Evolutionary conservation across 2,888 invertebrate genomes (phyloP).

Genomic region (Acronicta leporina): DNA sequence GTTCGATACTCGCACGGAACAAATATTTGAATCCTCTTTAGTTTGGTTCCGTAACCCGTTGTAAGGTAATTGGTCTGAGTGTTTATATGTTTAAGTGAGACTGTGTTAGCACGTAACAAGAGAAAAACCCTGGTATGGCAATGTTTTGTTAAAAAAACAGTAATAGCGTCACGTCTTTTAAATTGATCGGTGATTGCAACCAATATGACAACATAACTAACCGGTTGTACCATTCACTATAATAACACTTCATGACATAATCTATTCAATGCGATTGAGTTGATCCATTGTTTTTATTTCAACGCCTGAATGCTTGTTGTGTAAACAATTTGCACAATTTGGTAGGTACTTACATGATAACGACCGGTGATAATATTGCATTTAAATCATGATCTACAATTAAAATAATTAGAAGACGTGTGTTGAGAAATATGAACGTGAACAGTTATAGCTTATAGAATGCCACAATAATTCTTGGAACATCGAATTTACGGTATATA

Average conservation of each 20-base stretch:
- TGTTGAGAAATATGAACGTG: slow-evolving; percentile 2
- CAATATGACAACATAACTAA: slow-evolving; percentile 8
- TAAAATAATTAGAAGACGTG: slow-evolving; percentile 13
- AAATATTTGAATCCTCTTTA: too few relatives aligned
- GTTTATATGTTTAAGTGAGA: too few relatives aligned
- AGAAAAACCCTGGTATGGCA: too few relatives aligned
- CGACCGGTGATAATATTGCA: neutral
- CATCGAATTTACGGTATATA: too few relatives aligned
- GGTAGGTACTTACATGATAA: slow-evolving; percentile 9
- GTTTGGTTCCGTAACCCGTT: too few relatives aligned
- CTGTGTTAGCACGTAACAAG: too few relatives aligned
- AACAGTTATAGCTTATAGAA: too few relatives aligned
- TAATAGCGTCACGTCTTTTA: too few relatives aligned
- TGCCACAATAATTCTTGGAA: neutral
- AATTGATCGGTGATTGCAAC: slow-evolving; percentile 1
- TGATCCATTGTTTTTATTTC: slow-evolving; percentile 39
- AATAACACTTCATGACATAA: slow-evolving; percentile 35
- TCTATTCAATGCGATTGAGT: slow-evolving; percentile 27
- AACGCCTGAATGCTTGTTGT: slow-evolving; percentile 21
- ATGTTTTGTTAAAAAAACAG: too few relatives aligned
- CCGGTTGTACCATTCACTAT: slow-evolving; percentile 2
- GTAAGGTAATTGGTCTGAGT: too few relatives aligned
- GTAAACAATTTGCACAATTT: slow-evolving; percentile 34
- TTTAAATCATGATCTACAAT: slow-evolving; percentile 7
- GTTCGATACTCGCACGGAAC: too few relatives aligned